A percentile compares a stretch with the other conserved stretches of the same genome.
Evolutionary conservation across 2,113 vertebrate species (phyloP).

Genomic region (Girardinichthys multiradiatus): DNA sequence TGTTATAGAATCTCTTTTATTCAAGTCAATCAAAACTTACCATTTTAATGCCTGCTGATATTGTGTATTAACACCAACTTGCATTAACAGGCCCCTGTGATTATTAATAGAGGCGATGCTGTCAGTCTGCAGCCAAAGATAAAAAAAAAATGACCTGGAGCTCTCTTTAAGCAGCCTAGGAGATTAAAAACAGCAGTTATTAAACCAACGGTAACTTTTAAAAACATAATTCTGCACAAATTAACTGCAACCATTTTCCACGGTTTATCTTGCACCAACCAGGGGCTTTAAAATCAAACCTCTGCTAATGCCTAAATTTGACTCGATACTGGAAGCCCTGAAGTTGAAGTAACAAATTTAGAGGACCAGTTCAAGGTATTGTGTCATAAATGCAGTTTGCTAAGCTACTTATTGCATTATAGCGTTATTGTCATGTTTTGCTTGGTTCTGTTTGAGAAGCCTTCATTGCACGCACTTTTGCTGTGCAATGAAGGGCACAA

Average conservation of each 20-base stretch:
- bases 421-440: constrained; percentile 65
- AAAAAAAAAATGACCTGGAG: constrained; percentile 12
- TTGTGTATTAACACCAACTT: neutral
- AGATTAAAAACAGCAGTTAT: constrained; percentile 35
- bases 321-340: constrained; percentile 57
- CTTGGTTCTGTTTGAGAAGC: constrained; percentile 52
- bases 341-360: constrained; percentile 60
- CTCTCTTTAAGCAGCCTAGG: constrained; percentile 2
- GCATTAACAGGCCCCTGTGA: neutral
- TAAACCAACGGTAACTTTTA: constrained; percentile 37
- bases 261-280: constrained; percentile 37
- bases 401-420: constrained; percentile 73
- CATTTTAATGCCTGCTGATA: neutral
- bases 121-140: constrained; percentile 16
- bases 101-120: neutral
- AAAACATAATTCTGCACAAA: constrained; percentile 34
- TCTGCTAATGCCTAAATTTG: constrained; percentile 38
- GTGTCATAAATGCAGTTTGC: constrained; percentile 61
- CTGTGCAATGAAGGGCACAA: constrained; percentile 38
- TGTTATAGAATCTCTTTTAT: no score
- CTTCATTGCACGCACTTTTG: constrained; percentile 41
- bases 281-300: constrained; percentile 49
- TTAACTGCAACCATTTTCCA: constrained; percentile 47
- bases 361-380: constrained; percentile 49
- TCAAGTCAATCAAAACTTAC: no score